Conservation (phyloP, 2,888 invertebrate species). For the Acanthacorydalis orientalis region DNA sequence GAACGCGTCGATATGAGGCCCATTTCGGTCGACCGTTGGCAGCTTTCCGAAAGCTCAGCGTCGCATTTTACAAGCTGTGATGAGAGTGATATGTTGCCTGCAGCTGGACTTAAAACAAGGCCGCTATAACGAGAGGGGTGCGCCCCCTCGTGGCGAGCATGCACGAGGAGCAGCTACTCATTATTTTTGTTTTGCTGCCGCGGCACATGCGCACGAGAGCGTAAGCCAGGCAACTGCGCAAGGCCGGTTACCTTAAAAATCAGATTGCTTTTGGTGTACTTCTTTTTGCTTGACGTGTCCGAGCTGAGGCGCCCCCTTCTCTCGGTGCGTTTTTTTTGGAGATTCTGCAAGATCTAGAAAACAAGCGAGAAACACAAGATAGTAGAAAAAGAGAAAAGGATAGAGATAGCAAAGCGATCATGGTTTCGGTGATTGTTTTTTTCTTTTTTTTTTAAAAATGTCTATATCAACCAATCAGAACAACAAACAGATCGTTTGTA, state of each 20-base stretch:
- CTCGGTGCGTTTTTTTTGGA: slow-evolving; percentile 97
- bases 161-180: slow-evolving; percentile 6
- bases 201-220: slow-evolving; percentile 17
- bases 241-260: slow-evolving; percentile 92
- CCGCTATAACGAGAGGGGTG: slow-evolving; percentile 1
- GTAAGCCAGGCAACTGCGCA: slow-evolving; percentile 18
- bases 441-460: not conserved
- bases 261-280: slow-evolving; percentile 91
- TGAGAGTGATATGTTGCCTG: not conserved
- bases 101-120: not conserved
- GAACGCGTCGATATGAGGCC: not conserved
- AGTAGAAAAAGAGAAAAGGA: slow-evolving; percentile 39
- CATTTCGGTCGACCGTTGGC: not conserved
- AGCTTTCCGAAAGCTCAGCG: not conserved
- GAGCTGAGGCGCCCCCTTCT: slow-evolving; percentile 92
- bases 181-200: not conserved
- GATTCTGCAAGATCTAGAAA: slow-evolving; percentile 98
- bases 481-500: too few relatives aligned
- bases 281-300: slow-evolving; percentile 78
- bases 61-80: not conserved
- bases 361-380: slow-evolving; percentile 68
- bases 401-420: slow-evolving; percentile 7
- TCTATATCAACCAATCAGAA: too few relatives aligned
- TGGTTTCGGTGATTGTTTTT: not conserved
- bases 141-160: not conserved